phyloP scores from a whole-genome alignment of 2,888 invertebrate species.

The Xestia xanthographa region DNA sequence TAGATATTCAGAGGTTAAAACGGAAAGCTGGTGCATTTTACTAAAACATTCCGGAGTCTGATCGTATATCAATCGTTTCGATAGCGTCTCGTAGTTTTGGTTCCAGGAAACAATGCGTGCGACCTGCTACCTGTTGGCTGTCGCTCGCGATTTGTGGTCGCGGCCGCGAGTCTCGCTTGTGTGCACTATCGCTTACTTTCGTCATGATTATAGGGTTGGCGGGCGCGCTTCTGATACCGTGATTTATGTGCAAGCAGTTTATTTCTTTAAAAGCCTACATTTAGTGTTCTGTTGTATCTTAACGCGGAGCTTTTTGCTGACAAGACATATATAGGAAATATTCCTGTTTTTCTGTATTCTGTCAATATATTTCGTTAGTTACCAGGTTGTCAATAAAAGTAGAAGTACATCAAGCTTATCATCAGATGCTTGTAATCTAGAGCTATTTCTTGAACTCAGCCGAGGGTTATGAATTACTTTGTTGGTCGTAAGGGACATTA shows the following conservation, averaged over 20 bases:
- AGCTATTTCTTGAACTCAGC: neutral
- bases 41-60: conserved; percentile 84
- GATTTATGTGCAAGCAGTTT: conserved; percentile 46
- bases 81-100: conserved; percentile 84
- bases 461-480: conserved; percentile 14
- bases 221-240: conserved; percentile 36
- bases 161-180: conserved; percentile 69
- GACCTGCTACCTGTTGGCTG: conserved; percentile 85
- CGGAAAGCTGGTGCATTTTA: conserved; percentile 86
- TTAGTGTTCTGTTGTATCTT: conserved; percentile 11
- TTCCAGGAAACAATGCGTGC: conserved; percentile 88
- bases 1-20: conserved; percentile 89
- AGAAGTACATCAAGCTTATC: neutral
- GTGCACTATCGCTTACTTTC: conserved; percentile 75
- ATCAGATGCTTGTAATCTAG: conserved; percentile 19
- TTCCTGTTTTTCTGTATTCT: neutral
- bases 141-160: conserved; percentile 82
- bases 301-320: neutral
- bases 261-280: conserved; percentile 31
- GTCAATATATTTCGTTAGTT: neutral
- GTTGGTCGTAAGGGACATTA: conserved; percentile 6
- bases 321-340: neutral
- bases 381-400: neutral
- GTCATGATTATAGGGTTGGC: conserved; percentile 70
- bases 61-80: conserved; percentile 89